Percentiles rank a stretch among this genome's conserved stretches.
Evolutionary conservation across 2,888 invertebrate species (phyloP).

Genomic region (Agrotis exclamationis): DNA sequence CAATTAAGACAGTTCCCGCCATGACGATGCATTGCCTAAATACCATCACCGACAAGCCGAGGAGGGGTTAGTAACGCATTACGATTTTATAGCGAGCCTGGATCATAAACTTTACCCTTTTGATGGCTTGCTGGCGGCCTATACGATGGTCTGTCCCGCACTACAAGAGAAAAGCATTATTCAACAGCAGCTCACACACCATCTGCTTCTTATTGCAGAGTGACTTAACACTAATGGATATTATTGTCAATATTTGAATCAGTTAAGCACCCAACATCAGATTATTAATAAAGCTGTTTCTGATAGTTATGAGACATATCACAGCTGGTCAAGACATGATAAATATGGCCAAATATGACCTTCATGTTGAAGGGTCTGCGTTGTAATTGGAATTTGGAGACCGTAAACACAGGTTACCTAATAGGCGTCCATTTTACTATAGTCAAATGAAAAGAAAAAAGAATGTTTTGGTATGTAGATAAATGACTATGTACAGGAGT

Average conservation of each 20-base stretch:
- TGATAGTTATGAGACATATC: constrained; percentile 49
- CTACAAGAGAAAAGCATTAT: constrained; percentile 89
- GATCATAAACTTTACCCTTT: constrained; percentile 87
- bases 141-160: constrained; percentile 83
- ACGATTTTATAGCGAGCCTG: constrained; percentile 80
- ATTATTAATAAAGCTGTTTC: constrained; percentile 65
- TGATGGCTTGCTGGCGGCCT: constrained; percentile 87
- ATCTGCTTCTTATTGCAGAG: constrained; percentile 66
- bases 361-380: constrained; percentile 7
- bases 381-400: constrained; percentile 32
- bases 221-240: constrained; percentile 61
- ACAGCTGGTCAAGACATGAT: constrained; percentile 59
- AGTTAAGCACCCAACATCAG: constrained; percentile 63
- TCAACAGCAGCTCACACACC: constrained; percentile 86
- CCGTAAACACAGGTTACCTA: constrained; percentile 30
- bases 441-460: constrained; percentile 58
- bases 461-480: constrained; percentile 53
- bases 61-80: constrained; percentile 83
- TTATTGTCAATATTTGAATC: constrained; percentile 56
- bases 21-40: constrained; percentile 82
- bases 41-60: constrained; percentile 84
- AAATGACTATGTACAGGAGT: constrained; percentile 40
- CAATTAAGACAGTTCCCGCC: constrained; percentile 82
- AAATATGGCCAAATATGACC: constrained; percentile 40
- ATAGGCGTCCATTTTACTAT: constrained; percentile 47